Evolutionary conservation across 2,888 invertebrate genomes (phyloP).

Genomic region (Petrophora chlorosata): DNA sequence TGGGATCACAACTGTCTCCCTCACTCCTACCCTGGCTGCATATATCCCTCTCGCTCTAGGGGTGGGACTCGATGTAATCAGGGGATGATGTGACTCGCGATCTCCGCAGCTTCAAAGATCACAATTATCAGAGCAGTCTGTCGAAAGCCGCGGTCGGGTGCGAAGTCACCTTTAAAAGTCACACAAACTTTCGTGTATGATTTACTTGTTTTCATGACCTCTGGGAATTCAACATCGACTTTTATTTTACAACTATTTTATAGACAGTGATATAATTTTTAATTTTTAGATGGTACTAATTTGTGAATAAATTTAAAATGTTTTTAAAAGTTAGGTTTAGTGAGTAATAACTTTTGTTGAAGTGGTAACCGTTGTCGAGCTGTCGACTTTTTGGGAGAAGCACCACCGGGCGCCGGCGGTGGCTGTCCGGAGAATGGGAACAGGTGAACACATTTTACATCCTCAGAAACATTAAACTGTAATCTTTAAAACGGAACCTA

Average conservation of each 20-base stretch:
- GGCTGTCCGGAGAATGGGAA: conserved; percentile 88
- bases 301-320: conserved; percentile 6
- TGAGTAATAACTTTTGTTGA: conserved; percentile 23
- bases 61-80: conserved; percentile 82
- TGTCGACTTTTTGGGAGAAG: conserved; percentile 85
- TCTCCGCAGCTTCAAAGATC: conserved; percentile 83
- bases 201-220: conserved; percentile 26
- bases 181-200: conserved; percentile 52
- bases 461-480: not conserved
- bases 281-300: not conserved
- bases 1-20: conserved; percentile 80
- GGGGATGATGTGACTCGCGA: conserved; percentile 84
- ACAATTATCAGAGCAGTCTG: conserved; percentile 83
- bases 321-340: conserved; percentile 18
- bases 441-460: conserved; percentile 79
- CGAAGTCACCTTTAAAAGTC: conserved; percentile 74
- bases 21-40: conserved; percentile 41
- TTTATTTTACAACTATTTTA: not conserved
- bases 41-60: conserved; percentile 64
- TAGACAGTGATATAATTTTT: not conserved
- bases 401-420: conserved; percentile 83
- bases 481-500: too few relatives aligned
- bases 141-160: conserved; percentile 77
- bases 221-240: not conserved
- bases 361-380: conserved; percentile 55